Evolutionary conservation across 1,140 invertebrate species (phyloP).

Genomic region (Solen grandis): DNA sequence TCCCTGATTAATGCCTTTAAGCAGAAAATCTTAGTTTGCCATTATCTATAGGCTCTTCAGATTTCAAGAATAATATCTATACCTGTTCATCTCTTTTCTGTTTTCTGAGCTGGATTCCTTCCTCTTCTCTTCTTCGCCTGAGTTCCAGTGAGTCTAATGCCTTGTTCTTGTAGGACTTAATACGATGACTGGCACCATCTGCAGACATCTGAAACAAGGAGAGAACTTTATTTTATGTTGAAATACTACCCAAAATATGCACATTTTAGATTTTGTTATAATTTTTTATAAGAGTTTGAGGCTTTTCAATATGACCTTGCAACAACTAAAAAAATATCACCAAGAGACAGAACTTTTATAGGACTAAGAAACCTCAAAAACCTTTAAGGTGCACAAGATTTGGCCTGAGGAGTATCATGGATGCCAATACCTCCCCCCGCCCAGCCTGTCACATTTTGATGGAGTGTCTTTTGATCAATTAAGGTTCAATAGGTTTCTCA

Average conservation of each 20-base stretch:
- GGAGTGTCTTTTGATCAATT: no score
- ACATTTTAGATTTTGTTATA: background rate
- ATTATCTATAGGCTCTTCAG: no score
- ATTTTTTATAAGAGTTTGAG: background rate
- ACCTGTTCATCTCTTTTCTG: conserved; percentile 91
- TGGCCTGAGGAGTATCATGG: no score
- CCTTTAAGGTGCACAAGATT: no score
- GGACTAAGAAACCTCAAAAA: no score
- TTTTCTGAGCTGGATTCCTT: conserved; percentile 97
- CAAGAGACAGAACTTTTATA: no score
- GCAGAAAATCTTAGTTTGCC: no score
- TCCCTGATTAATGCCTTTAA: no score
- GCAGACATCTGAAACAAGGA: conserved; percentile 62
- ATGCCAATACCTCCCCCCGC: no score
- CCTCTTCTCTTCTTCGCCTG: conserved; percentile 94
- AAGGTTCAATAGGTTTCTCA: no score
- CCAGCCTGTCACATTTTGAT: no score
- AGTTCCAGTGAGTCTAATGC: conserved; percentile 95
- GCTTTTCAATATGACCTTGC: background rate
- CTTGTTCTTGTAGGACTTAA: conserved; percentile 97
- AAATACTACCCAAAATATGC: background rate
- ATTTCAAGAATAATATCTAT: conserved; percentile 27
- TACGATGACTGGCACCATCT: conserved; percentile 84
- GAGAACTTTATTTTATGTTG: conserved; percentile 21
- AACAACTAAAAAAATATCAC: background rate